Percentiles rank a stretch among this genome's conserved stretches.
Conservation (phyloP, 1,140 invertebrate species). For the Penaeus japonicus region DNA sequence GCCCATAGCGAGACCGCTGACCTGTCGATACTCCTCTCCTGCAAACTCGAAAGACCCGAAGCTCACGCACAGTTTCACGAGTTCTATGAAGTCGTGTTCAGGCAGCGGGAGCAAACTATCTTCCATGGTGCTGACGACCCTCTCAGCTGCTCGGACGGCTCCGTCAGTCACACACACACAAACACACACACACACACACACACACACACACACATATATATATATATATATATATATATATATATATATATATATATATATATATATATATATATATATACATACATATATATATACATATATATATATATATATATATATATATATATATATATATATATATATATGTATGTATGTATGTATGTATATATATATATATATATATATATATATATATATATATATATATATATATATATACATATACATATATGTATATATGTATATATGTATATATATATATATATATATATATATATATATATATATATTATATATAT, state of each 20-base stretch:
- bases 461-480: background rate
- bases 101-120: too few species aligned
- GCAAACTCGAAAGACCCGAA: too few species aligned
- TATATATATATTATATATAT: background rate
- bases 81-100: too few species aligned
- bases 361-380: background rate
- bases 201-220: background rate
- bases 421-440: background rate
- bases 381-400: background rate
- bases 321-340: background rate
- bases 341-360: slow-evolving; percentile 1
- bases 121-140: too few species aligned
- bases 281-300: background rate
- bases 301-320: background rate
- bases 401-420: background rate
- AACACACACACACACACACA: background rate
- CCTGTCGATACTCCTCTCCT: too few species aligned
- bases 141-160: too few species aligned
- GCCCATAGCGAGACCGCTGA: too few species aligned
- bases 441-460: background rate
- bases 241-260: slow-evolving; percentile 4
- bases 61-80: too few species aligned
- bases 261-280: slow-evolving; percentile 3
- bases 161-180: too few species aligned
- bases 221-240: background rate